Evolutionary conservation across 1,140 invertebrate species (phyloP), one percentile per base, ranked within the genome.

Genomic region (Pogonomyrmex barbatus): DNA sequence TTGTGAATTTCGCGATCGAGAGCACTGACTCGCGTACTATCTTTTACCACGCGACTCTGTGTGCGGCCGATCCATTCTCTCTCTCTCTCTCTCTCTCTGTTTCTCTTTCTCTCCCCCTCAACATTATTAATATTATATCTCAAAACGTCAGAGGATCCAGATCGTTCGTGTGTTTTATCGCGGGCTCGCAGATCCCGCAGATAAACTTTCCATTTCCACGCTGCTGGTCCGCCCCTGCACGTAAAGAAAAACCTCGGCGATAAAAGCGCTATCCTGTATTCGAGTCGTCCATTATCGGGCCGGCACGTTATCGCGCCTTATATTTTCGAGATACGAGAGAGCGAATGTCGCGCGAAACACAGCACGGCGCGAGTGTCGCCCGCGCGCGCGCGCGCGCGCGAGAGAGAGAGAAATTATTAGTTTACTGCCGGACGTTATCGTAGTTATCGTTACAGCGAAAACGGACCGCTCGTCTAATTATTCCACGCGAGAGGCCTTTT

Each of bases 401-500:
- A 77, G 58, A 65, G 33, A 75, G 17, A 9, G 45, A 90, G 82
- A 36, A 87, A 84, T 90, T 90, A 90, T 90, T 82, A 76, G 71
- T 90, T 86, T 84, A 90, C 70, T 58, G 67, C 50, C 54, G 79
- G 73, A 58, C 39, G 89, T 90, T 91, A 91, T 90, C 82, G 83
- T 42, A 78, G 82, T 86, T 90, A 86, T 90, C 79, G 87, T 62
- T 4, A 62, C 68, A 12, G 52, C 76, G 82, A 73, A 82, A 87
- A 87, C 78, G 78, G 85, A 88, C 79, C 82, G 84, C 77, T 91
- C 76, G 86, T 91, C 89, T 90, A 91, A 92, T 92, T 92, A 92
- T 92, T 91, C 87, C 76, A 4, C 8, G 12, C 8, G 42, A 68
- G 81, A 85, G 83, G 85, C 67, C 82, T 87, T 92, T 91, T 89